Evolutionary conservation across 1,140 invertebrate genomes (phyloP), one percentile per base, ranked within the genome.

Genomic region (Agrypnia vestita): DNA sequence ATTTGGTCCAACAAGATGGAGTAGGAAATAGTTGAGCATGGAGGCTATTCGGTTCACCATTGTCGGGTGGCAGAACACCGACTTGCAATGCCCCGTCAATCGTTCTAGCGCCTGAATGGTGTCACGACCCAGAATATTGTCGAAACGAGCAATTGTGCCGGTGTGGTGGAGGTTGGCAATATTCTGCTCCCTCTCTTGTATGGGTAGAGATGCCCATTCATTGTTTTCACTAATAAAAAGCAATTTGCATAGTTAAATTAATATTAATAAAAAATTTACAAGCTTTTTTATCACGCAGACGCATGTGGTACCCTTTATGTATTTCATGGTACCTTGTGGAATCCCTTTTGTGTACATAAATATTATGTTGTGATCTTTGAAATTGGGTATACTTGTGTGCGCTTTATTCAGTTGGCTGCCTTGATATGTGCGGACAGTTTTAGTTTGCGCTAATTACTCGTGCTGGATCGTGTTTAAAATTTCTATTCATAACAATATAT

Each of bases 21-120:
- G 87, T 8, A 99, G 88, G 85, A 99, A 97, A 89, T 99, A 98
- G 89, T 99, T 99, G 21, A 99, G 91, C 97, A 99, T 99, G 12
- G 95, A 92, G 6, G 97, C 97, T 69, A 99, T 94, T 25, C 97
- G 92, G 87, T 98, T 97, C 0, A 98, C 96, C 91, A 99, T 95
- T 10, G 96, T 96, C 9, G 93, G 91, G 87, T 98, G 96, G 84
- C 95, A 97, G 88, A 98, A 98, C 21, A 98, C 96, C 3, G 93
- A 93, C 72, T 93, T 94, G 71, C 98, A 97, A 85, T 96, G 92
- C 8, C 93, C 93, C 1, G 97, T 97, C 25, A 98, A 87, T 83
- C 96, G 92, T 82, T 95, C 94, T 0, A 99, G 90, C 7, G 95
- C 94, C 47, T 93, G 92, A 78, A 98, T 97, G 0, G 97, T 99